A percentile compares a stretch with the other conserved stretches of the same genome.
Conservation (phyloP, 2,888 invertebrate species). For the Gasteruption jaculator region DNA sequence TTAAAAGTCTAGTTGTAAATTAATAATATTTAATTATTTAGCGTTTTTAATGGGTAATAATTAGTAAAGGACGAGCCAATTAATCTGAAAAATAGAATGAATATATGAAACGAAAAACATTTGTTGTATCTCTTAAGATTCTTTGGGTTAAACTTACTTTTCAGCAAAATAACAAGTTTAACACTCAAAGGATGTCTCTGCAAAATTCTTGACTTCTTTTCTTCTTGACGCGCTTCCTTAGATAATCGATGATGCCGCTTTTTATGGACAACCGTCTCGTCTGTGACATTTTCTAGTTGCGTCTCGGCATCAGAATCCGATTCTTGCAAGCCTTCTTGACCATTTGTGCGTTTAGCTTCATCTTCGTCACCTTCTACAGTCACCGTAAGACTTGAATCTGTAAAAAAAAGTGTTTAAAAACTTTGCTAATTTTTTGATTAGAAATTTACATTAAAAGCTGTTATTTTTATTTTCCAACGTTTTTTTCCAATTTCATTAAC, state of each 20-base stretch:
- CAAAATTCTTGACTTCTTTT: constrained; percentile 63
- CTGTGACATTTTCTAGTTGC: constrained; percentile 46
- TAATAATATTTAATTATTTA: constrained; percentile 4
- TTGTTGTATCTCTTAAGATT: neutral
- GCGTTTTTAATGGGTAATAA: constrained; percentile 6
- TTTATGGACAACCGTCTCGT: constrained; percentile 56
- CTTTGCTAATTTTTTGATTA: constrained; percentile 3
- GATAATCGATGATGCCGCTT: constrained; percentile 65
- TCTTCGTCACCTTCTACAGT: constrained; percentile 55
- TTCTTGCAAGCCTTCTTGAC: constrained; percentile 58
- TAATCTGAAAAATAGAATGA: constrained; percentile 5
- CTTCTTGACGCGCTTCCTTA: constrained; percentile 65
- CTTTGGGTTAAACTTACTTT: constrained; percentile 40
- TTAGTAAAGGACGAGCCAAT: constrained; percentile 2
- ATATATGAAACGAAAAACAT: constrained; percentile 1
- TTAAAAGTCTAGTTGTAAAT: too few species aligned
- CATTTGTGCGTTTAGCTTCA: constrained; percentile 54
- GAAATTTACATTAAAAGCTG: neutral
- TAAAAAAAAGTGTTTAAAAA: constrained; percentile 9
- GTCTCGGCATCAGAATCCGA: constrained; percentile 68
- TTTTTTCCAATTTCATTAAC: constrained; percentile 1
- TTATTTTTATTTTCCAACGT: constrained; percentile 5
- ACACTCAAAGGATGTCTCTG: constrained; percentile 72
- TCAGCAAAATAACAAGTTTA: constrained; percentile 60
- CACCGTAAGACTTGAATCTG: constrained; percentile 37